Conservation (phyloP, 2,797 vertebrate genomes). For the Siniperca undulata region DNA sequence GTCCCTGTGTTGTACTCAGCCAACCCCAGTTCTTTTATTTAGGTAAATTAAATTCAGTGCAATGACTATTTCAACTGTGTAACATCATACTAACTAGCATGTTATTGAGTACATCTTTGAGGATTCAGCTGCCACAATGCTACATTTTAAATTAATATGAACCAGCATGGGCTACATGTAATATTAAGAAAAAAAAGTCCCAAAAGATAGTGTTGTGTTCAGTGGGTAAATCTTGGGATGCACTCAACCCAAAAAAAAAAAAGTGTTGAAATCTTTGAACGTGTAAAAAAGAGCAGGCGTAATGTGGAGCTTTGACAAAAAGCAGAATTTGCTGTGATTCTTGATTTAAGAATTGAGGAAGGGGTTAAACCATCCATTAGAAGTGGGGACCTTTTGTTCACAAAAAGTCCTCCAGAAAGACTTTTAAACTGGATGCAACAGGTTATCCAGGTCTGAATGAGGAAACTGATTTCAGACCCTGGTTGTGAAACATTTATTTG, state of each 20-base stretch:
- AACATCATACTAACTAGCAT: background rate
- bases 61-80: background rate
- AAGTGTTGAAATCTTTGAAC: background rate
- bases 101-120: background rate
- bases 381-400: background rate
- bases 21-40: slow-evolving; percentile 33
- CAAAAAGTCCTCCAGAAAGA: background rate
- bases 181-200: background rate
- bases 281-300: background rate
- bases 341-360: background rate
- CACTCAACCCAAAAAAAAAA: background rate
- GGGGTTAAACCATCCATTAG: background rate
- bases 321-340: background rate
- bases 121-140: slow-evolving; percentile 19
- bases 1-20: slow-evolving; percentile 42
- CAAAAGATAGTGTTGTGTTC: background rate
- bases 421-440: background rate
- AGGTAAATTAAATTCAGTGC: slow-evolving; percentile 43
- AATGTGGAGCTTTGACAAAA: too few species aligned
- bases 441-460: background rate
- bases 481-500: background rate
- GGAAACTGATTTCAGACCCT: background rate
- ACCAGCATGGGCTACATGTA: background rate
- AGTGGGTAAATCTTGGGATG: background rate
- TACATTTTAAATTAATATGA: slow-evolving; percentile 16